Conservation (phyloP, 2,888 invertebrate genomes). For the Oxystoma pomonae region DNA sequence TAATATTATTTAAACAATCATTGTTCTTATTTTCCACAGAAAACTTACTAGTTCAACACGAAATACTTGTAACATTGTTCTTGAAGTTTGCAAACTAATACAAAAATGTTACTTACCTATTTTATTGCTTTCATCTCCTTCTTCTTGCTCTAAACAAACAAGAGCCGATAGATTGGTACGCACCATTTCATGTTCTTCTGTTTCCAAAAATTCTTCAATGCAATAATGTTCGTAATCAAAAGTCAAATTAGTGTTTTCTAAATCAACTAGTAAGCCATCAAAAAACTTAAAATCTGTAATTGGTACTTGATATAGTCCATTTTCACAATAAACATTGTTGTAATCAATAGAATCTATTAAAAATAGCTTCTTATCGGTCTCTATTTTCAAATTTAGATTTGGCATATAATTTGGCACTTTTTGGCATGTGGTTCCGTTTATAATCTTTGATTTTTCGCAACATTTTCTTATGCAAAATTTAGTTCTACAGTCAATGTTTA, state of each 20-base stretch:
- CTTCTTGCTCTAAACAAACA: background rate
- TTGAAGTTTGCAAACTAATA: no score
- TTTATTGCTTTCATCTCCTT: background rate
- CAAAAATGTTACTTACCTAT: no score
- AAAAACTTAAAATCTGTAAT: background rate
- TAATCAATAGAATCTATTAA: background rate
- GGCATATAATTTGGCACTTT: background rate
- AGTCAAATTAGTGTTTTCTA: background rate
- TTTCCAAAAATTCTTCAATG: background rate
- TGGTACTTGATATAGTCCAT: background rate
- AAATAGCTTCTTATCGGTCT: background rate
- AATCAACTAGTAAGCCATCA: background rate
- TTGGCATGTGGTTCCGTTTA: slow-evolving; percentile 10
- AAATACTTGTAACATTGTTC: no score
- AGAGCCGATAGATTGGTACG: background rate
- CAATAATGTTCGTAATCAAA: background rate
- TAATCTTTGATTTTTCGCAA: slow-evolving; percentile 20
- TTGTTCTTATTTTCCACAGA: no score
- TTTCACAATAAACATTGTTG: background rate
- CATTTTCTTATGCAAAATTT: slow-evolving; percentile 21
- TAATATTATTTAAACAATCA: no score
- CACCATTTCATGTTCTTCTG: background rate
- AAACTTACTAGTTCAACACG: no score
- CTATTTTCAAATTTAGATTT: background rate
- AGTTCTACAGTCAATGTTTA: background rate